Percentiles rank a stretch among this genome's conserved stretches.
These are phyloP conservation scores for Rhopalosiphum nymphaeae DNA, from an alignment of 2,888 invertebrate species.

Conservation along the genomic window DNA sequence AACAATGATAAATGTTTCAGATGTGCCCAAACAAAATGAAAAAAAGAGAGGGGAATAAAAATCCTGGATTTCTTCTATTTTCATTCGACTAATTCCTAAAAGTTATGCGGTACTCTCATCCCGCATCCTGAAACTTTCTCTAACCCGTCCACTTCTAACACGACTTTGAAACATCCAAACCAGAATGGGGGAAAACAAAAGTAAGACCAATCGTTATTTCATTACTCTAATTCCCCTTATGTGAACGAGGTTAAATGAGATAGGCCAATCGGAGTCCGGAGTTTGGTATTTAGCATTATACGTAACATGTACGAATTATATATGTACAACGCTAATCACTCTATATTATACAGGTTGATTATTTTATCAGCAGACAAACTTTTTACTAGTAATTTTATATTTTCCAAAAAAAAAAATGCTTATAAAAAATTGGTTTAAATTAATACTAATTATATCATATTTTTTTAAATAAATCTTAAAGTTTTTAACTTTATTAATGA, in stretches of 20 bases:
- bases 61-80: not conserved
- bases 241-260: slow-evolving; percentile 22
- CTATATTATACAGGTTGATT: not conserved
- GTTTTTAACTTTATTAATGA: not conserved
- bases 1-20: slow-evolving; percentile 49
- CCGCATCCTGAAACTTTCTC: slow-evolving; percentile 49
- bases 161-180: slow-evolving; percentile 35
- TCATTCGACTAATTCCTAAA: slow-evolving; percentile 53
- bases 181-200: slow-evolving; percentile 23
- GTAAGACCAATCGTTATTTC: slow-evolving; percentile 57
- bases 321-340: not conserved
- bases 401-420: not conserved
- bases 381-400: not conserved
- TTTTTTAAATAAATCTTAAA: not conserved
- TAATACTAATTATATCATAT: not conserved
- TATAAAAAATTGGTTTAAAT: not conserved
- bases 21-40: slow-evolving; percentile 7
- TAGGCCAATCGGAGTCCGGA: not conserved
- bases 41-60: slow-evolving; percentile 10
- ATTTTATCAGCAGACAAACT: not conserved
- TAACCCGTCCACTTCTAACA: slow-evolving; percentile 42
- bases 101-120: slow-evolving; percentile 3
- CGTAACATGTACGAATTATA: not conserved
- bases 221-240: slow-evolving; percentile 20
- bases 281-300: not conserved